A percentile compares a stretch with the other conserved stretches of the same genome.
These are phyloP conservation scores for Passer domesticus DNA, from an alignment of 2,113 vertebrate species.

Conservation along the genomic window DNA sequence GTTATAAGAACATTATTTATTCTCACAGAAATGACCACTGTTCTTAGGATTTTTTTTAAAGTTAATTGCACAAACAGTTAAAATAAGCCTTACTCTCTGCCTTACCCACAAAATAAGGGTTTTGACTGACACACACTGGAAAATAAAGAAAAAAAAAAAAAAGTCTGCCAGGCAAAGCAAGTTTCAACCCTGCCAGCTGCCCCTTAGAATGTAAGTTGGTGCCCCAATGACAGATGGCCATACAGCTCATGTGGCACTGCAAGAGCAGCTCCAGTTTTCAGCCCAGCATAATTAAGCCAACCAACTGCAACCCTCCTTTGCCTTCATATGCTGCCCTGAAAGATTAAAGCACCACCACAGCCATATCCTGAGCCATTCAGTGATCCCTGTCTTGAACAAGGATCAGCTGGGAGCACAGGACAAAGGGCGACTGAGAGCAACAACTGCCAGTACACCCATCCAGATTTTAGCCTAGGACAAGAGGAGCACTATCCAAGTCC, in stretches of 20 bases:
- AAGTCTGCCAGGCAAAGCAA: slow-evolving; percentile 32
- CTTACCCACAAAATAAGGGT: background rate
- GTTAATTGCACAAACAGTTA: background rate
- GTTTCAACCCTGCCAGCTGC: slow-evolving; percentile 27
- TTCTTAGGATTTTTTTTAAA: background rate
- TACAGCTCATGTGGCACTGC: background rate
- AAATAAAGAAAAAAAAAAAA: background rate
- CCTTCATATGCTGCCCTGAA: background rate
- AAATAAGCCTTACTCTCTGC: background rate
- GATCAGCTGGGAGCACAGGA: background rate
- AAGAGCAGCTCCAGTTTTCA: background rate
- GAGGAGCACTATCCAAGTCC: background rate
- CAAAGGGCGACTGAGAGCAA: background rate
- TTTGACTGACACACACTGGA: background rate
- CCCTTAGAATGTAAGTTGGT: slow-evolving; percentile 20
- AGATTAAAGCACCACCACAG: background rate
- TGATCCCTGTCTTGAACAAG: background rate
- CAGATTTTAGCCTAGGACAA: background rate
- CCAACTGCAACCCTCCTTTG: background rate
- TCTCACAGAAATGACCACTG: background rate
- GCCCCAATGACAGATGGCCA: slow-evolving; percentile 55
- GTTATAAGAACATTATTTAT: background rate
- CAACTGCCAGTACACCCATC: background rate
- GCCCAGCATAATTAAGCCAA: slow-evolving; percentile 5
- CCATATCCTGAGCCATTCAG: background rate